Conservation (phyloP, 1,140 invertebrate genomes). For the Chlorops oryzae region DNA sequence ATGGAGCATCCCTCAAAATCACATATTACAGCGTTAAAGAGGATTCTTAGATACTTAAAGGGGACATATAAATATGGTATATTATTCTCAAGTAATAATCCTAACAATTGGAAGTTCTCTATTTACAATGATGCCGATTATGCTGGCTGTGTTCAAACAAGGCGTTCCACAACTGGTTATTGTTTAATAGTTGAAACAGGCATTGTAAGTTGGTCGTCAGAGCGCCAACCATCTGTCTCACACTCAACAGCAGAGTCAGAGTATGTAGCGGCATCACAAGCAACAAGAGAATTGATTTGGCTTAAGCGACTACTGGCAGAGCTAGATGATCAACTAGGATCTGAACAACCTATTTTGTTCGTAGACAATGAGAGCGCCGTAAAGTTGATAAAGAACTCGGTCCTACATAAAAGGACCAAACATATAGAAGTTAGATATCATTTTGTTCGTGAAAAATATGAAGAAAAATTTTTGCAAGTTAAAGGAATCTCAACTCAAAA, state of each 20-base stretch:
- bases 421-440: conserved; percentile 24
- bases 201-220: too few relatives aligned
- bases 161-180: conserved; percentile 33
- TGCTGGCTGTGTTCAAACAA: too few relatives aligned
- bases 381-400: too few relatives aligned
- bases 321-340: too few relatives aligned
- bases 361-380: too few relatives aligned
- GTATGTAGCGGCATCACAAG: conserved; percentile 28
- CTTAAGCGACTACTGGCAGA: neutral
- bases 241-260: conserved; percentile 34
- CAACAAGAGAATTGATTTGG: conserved; percentile 21
- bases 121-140: conserved; percentile 41
- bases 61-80: too few relatives aligned
- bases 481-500: conserved; percentile 15
- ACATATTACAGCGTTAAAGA: neutral
- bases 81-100: conserved; percentile 14
- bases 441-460: too few relatives aligned
- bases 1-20: neutral
- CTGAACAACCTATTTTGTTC: conserved; percentile 19
- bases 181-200: too few relatives aligned
- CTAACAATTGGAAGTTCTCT: neutral
- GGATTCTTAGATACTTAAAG: neutral
- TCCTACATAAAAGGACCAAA: conserved; percentile 16
- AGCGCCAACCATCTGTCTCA: conserved; percentile 37
- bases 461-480: conserved; percentile 15